Conservation (phyloP, 2,113 vertebrate genomes). For the Ondatra zibethicus region DNA sequence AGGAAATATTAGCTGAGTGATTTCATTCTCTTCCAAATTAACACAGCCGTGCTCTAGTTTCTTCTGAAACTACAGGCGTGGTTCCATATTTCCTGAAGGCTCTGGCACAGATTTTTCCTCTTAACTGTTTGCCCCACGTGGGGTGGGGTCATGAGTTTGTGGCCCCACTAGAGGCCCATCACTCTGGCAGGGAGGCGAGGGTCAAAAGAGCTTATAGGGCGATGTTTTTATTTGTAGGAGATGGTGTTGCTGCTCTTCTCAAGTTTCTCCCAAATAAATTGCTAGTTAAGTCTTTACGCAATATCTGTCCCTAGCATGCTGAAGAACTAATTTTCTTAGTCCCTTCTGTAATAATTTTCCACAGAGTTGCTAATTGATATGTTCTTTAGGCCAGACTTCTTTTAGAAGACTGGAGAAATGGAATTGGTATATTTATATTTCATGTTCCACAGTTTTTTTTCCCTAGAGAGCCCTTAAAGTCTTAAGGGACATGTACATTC, state of each 20-base stretch:
- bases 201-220: not conserved
- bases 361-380: not conserved
- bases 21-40: conserved; percentile 45
- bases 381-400: conserved; percentile 11
- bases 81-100: not conserved
- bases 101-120: not conserved
- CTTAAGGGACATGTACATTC: not conserved
- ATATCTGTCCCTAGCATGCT: conserved; percentile 1
- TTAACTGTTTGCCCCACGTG: not conserved
- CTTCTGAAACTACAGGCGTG: not conserved
- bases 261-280: conserved; percentile 41
- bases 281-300: conserved; percentile 30
- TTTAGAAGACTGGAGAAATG: conserved; percentile 39
- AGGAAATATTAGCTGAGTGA: not conserved
- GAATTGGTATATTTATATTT: conserved; percentile 56
- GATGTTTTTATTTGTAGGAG: conserved; percentile 45
- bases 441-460: not conserved
- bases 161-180: not conserved
- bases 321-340: conserved; percentile 28
- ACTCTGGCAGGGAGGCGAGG: not conserved
- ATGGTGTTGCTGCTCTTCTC: conserved; percentile 18
- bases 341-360: conserved; percentile 14
- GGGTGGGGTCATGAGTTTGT: not conserved
- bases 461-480: not conserved
- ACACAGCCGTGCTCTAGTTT: not conserved